These are phyloP conservation scores for Cottoperca gobio DNA, from an alignment of 2,797 vertebrate genomes.

Conservation along the genomic window DNA sequence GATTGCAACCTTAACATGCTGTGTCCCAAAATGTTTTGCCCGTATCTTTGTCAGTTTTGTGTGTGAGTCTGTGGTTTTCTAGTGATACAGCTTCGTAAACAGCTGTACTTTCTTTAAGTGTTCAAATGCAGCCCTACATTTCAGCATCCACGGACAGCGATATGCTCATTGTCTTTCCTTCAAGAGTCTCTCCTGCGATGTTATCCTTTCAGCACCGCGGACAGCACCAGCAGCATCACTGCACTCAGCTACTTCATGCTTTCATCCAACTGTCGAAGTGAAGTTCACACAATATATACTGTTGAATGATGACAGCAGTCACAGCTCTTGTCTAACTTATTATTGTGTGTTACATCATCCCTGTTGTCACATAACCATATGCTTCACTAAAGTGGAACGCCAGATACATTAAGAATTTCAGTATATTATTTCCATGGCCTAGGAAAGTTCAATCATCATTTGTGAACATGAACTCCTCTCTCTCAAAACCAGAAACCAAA, in stretches of 20 bases:
- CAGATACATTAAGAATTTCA: too few species aligned
- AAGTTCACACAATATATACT: neutral
- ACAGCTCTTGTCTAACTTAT: neutral
- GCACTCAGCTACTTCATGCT: neutral
- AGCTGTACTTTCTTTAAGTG: neutral
- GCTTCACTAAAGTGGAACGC: neutral
- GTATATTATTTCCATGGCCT: too few species aligned
- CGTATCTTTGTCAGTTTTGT: neutral
- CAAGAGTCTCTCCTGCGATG: neutral
- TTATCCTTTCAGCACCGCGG: neutral
- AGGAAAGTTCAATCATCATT: too few species aligned
- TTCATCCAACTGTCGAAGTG: neutral
- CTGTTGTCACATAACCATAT: neutral
- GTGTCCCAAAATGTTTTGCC: neutral
- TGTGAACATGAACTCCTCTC: too few species aligned
- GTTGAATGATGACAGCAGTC: neutral
- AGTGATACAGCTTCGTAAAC: neutral
- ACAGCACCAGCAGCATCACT: too few species aligned
- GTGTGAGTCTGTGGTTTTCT: neutral
- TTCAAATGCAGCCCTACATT: neutral
- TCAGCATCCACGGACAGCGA: conserved; percentile 16
- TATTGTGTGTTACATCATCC: neutral
- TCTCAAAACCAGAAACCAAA: too few species aligned
- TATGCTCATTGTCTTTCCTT: neutral
- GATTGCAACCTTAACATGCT: neutral